Base-by-base conservation (phyloP, 1,140 invertebrate genomes). In the Dendroctonus ponderosae region DNA sequence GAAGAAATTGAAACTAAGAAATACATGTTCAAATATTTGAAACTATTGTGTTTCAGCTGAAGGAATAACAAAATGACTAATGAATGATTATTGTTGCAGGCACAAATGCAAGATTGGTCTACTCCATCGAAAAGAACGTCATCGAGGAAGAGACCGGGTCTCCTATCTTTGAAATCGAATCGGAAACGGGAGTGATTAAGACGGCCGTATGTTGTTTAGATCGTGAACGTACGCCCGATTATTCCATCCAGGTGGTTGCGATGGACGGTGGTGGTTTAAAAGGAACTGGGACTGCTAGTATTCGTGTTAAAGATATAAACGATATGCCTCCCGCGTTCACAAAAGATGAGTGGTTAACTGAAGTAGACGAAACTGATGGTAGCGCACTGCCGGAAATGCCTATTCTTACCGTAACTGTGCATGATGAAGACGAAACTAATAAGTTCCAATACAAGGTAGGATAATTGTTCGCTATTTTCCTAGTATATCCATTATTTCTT, bases 401-500 rank as follows among this genome's bases (percentile, higher is more conserved):
- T 6, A 97, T 97, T 71, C 82, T 97, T 2, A 96, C 94, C 7
- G 94, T 97, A 0, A 96, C 93, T 0, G 94, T 97, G 26, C 94
- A 96, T 78, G 94, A 97, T 75, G 93, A 95, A 79, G 94, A 97
- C 75, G 94, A 96, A 81, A 96, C 94, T 2, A 97, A 97, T 79
- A 95, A 96, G 79, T 97, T 97, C 81, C 93, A 95, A 76, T 97
- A 96, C 76, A 96, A 96, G 82, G 92, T 96, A n/a, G n/a, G n/a
- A n/a, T n/a, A n/a, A n/a, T n/a, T n/a, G n/a, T n/a, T n/a, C n/a
- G n/a, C n/a, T n/a, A n/a, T n/a, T n/a, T n/a, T n/a, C n/a, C n/a
- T n/a, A n/a, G n/a, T n/a, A n/a, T n/a, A n/a, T n/a, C n/a, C n/a
- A n/a, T n/a, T n/a, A n/a, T n/a, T n/a, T n/a, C n/a, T n/a, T n/a